A percentile compares a stretch with the other conserved stretches of the same genome.
phyloP scores from a whole-genome alignment of 2,888 invertebrate genomes.

The Parnassius orleans region DNA sequence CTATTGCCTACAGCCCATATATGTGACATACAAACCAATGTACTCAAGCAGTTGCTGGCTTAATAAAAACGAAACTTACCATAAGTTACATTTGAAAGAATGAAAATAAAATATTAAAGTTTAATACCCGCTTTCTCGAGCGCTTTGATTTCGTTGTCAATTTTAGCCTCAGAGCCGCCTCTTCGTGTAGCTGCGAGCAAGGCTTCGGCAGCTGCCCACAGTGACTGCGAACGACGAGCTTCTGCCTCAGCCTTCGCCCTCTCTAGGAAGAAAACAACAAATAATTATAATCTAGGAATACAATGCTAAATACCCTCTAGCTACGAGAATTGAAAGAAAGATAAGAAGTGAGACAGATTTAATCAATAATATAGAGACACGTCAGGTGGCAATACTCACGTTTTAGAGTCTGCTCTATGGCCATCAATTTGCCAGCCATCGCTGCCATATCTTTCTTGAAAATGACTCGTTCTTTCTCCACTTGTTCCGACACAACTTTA shows the following conservation, averaged over 20 bases:
- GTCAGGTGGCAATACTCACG: slow-evolving; percentile 66
- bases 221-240: slow-evolving; percentile 90
- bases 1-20: no score
- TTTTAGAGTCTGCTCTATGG: slow-evolving; percentile 88
- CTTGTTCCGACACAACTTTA: slow-evolving; percentile 76
- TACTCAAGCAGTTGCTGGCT: no score
- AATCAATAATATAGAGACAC: background rate
- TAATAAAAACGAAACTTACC: no score
- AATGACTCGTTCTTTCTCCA: slow-evolving; percentile 85
- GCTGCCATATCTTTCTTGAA: slow-evolving; percentile 88
- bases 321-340: background rate
- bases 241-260: slow-evolving; percentile 87
- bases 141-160: slow-evolving; percentile 86
- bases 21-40: no score
- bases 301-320: no score
- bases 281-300: no score
- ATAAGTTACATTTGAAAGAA: no score
- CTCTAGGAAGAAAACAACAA: slow-evolving; percentile 48
- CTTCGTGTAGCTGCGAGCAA: slow-evolving; percentile 88
- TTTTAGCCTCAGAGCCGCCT: slow-evolving; percentile 75
- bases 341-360: background rate
- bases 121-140: slow-evolving; percentile 84
- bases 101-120: slow-evolving; percentile 3
- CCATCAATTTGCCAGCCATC: slow-evolving; percentile 87
- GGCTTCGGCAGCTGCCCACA: slow-evolving; percentile 97